Evolutionary conservation across 53 echinoderm and acorn worm genomes (phyloP), one percentile per base, ranked within the genome.

Genomic region (Echinarachnius parma): DNA sequence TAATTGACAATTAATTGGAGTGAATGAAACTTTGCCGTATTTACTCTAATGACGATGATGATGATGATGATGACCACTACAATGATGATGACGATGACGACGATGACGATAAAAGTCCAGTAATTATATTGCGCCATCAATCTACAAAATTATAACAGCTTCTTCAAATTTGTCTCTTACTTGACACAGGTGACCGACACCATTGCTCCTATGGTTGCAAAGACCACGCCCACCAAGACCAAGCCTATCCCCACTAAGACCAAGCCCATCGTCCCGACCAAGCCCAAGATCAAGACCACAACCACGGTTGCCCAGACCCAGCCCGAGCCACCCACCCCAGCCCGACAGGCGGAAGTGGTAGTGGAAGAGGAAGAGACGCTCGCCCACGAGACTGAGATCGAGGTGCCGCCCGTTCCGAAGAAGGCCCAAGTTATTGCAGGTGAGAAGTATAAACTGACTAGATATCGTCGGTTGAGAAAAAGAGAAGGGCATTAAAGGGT

Each of bases 351-450:
- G 16, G 23, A 20, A 0, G 60, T 52, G 7, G 52, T 44, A 3
- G 34, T 16, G 19, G 27, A 28, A 18, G 46, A 60, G 21, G 25
- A 0, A 29, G 47, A 48, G 59, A 48, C 28, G 2, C n/a, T n/a
- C n/a, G 39, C 21, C 1, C 56, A 64, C 11, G 34, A 75, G 61
- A 77, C 66, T 3, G 83, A 83, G 9, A 57, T 76, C 21, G 46
- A 76, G 31, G 58, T 76, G 53, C 66, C 83, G 8, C 19, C 57
- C 4, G 27, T 5, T 4, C 52, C 9, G 11, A 42, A 77, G 25
- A 70, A 63, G 3, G 64, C 79, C 14, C 79, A 81, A 0, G 56
- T 89, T 44, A 55, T 89, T 16, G 89, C 80, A 33, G 84, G 89
- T 84, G 22, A 53, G 78, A 21, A 28, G 11, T 53, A 11, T n/a